phyloP scores from a whole-genome alignment of 2,113 vertebrate genomes.

The Chascanopsetta lugubris region DNA sequence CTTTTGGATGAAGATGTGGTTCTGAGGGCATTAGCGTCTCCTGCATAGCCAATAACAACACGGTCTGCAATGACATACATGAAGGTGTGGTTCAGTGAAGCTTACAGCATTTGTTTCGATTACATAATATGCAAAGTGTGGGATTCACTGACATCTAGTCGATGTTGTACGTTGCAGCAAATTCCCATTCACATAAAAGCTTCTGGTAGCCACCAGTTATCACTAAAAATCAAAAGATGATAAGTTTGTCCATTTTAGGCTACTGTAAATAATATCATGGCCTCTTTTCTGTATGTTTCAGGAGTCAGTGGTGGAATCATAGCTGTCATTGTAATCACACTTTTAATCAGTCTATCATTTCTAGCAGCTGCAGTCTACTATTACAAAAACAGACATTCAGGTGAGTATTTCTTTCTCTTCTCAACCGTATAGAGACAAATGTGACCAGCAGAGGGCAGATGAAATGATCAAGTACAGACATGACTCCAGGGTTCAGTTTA shows the following conservation, averaged over 20 bases:
- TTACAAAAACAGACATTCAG: rapidly evolving
- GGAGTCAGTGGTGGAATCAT: rapidly evolving
- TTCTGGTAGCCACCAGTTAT: too few species aligned
- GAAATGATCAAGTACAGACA: too few species aligned
- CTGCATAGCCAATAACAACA: constrained; percentile 55
- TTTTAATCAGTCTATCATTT: background rate
- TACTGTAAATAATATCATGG: background rate
- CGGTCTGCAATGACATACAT: constrained; percentile 49
- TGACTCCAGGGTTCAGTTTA: too few species aligned
- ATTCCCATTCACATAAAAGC: too few species aligned
- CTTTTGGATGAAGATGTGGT: constrained; percentile 62
- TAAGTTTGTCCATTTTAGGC: too few species aligned
- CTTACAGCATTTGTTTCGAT: background rate
- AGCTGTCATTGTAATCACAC: rapidly evolving
- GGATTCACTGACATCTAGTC: too few species aligned
- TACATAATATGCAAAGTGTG: too few species aligned
- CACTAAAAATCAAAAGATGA: too few species aligned
- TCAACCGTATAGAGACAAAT: background rate
- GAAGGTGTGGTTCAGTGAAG: constrained; percentile 20
- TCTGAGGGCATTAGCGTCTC: background rate
- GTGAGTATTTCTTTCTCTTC: constrained; percentile 61
- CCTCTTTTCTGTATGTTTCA: constrained; percentile 26
- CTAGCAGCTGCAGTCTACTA: rapidly evolving
- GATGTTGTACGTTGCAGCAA: too few species aligned
- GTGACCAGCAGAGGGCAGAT: constrained; percentile 2